phyloP scores from a whole-genome alignment of 2,888 invertebrate genomes.

The Aproaerema taeniolella region DNA sequence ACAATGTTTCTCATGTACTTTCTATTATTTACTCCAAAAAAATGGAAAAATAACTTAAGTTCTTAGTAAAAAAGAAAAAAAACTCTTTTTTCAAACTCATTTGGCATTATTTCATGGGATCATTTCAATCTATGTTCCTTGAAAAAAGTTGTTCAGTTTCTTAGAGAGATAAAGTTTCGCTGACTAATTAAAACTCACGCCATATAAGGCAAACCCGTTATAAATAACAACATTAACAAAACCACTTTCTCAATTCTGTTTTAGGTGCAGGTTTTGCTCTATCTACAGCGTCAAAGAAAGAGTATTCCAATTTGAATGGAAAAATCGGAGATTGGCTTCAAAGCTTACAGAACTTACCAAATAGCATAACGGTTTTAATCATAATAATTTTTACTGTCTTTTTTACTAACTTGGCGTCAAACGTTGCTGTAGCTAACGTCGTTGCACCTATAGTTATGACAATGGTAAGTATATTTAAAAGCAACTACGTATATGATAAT shows the following conservation, averaged over 20 bases:
- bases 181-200: too few relatives aligned
- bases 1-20: too few relatives aligned
- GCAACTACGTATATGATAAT: too few relatives aligned
- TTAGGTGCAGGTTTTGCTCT: slow-evolving; percentile 55
- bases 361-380: slow-evolving; percentile 31
- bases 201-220: too few relatives aligned
- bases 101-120: too few relatives aligned
- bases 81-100: too few relatives aligned
- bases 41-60: too few relatives aligned
- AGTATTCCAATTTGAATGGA: slow-evolving; percentile 38
- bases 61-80: too few relatives aligned
- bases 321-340: slow-evolving; percentile 37
- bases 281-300: slow-evolving; percentile 35
- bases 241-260: neutral
- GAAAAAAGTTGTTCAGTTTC: too few relatives aligned
- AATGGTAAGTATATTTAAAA: slow-evolving; percentile 37
- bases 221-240: neutral
- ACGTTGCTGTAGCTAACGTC: slow-evolving; percentile 55
- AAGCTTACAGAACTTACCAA: slow-evolving; percentile 29
- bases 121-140: too few relatives aligned
- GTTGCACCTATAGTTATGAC: slow-evolving; percentile 53
- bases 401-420: slow-evolving; percentile 60
- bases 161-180: too few relatives aligned
- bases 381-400: slow-evolving; percentile 39
- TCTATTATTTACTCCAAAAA: too few relatives aligned